phyloP scores from a whole-genome alignment of 2,113 vertebrate species.

The Pomatostomus ruficeps region DNA sequence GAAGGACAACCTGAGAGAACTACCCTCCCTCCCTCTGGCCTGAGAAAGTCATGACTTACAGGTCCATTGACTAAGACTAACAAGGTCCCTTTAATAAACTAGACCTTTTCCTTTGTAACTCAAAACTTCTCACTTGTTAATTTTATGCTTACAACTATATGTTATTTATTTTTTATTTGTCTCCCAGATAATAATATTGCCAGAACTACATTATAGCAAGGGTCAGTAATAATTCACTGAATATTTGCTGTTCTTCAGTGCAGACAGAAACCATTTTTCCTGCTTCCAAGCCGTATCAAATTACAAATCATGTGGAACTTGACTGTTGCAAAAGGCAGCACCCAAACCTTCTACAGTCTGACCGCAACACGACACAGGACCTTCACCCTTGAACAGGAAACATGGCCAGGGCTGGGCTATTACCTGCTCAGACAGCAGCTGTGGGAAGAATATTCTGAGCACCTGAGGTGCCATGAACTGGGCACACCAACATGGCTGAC shows the following conservation, averaged over 20 bases:
- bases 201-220: background rate
- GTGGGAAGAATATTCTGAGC: background rate
- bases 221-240: background rate
- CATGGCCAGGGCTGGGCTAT: background rate
- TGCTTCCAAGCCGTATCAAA: background rate
- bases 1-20: background rate
- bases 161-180: background rate
- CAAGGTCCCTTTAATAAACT: background rate
- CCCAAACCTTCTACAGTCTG: background rate
- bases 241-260: background rate
- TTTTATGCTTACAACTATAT: background rate
- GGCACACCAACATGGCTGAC: accelerated
- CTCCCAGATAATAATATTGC: background rate
- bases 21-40: background rate
- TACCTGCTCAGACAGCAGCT: background rate
- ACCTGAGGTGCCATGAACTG: accelerated
- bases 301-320: background rate
- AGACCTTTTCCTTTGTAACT: background rate
- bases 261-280: background rate
- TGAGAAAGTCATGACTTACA: background rate
- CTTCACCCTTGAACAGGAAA: background rate
- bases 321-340: background rate
- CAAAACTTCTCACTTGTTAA: background rate
- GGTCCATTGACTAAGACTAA: background rate
- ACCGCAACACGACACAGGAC: accelerated